Base-by-base conservation (phyloP, 2,113 vertebrate genomes). In the Gymnobelideus leadbeateri region DNA sequence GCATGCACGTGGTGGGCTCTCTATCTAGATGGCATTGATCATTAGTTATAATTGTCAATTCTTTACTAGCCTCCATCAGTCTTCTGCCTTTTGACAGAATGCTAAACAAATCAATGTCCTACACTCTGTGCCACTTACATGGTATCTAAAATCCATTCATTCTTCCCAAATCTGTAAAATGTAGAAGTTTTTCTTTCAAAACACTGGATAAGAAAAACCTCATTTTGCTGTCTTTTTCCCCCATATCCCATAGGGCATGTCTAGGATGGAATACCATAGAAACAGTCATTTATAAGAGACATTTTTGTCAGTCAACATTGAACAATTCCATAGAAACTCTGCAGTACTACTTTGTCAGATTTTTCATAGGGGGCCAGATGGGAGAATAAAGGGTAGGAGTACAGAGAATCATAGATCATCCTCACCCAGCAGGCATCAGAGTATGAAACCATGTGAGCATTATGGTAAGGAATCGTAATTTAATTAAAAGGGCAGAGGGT, bases 11-110 rank as follows among this genome's bases (percentile, higher is more conserved):
- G 97, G 93, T 97, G 93, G 91, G 43, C 26, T 43, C 11, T 98
- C 96, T 49, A 98, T 92, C 95, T 98, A 61, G 91, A 97, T 96
- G 90, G 94, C 98, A 98, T 98, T 97, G 98, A 98, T 97, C 98
- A 96, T 96, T 98, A 97, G 96, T 97, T 97, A 37, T 96, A 98
- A 98, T 95, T 97, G 77, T 96, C 93, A 94, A 91, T 97, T 97
- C 91, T 95, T 94, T 96, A 77, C 68, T 52, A 97, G 95, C 98
- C 95, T 96, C 98, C 97, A 89, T 93, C 95, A 97, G 98, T 98
- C 91, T 96, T 96, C 93, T 97, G 90, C 93, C n/a, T 94, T 92
- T 98, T 96, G 96, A 96, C 97, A 94, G 97, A 97, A 28, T 94
- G 96, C 93, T 51, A 77, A 95, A 93, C n/a, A 97, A 97, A 97